A percentile compares a stretch with the other conserved stretches of the same genome.
Conservation (phyloP, 2,113 vertebrate genomes). For the Uria aalge region DNA sequence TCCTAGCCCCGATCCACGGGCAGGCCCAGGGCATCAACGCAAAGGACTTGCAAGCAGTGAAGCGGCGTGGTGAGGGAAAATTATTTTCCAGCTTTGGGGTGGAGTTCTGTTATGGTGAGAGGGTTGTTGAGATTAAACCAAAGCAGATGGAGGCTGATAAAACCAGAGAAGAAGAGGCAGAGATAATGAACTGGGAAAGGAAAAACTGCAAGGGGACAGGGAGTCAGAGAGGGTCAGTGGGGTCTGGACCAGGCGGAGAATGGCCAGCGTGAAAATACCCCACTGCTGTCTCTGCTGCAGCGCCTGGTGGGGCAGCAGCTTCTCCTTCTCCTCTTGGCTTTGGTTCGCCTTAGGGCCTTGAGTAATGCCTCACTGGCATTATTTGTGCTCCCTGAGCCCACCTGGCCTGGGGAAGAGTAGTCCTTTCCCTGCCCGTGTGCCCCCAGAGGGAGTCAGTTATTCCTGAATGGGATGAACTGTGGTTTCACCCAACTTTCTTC, state of each 20-base stretch:
- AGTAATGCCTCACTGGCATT: not conserved
- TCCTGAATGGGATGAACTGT: not conserved
- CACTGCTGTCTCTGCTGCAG: not conserved
- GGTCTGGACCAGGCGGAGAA: not conserved
- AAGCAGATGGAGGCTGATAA: not conserved
- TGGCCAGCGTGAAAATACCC: not conserved
- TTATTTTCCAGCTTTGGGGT: not conserved
- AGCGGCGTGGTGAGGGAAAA: not conserved
- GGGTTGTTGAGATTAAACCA: not conserved
- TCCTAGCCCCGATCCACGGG: not conserved
- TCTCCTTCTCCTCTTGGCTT: not conserved
- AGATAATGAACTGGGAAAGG: not conserved
- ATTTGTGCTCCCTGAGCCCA: not conserved
- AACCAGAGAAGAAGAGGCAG: not conserved
- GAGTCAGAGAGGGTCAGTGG: not conserved
- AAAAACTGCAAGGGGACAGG: not conserved
- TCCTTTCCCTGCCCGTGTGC: not conserved
- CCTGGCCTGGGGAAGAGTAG: not conserved
- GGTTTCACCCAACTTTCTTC: not conserved
- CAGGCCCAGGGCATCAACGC: not conserved
- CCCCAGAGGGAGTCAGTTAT: not conserved
- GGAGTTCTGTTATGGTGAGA: not conserved
- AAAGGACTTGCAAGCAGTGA: not conserved
- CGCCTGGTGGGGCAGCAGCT: accelerated
- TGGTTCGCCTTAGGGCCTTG: not conserved